Conservation (phyloP, 2,113 vertebrate species). For the Podarcis muralis region DNA sequence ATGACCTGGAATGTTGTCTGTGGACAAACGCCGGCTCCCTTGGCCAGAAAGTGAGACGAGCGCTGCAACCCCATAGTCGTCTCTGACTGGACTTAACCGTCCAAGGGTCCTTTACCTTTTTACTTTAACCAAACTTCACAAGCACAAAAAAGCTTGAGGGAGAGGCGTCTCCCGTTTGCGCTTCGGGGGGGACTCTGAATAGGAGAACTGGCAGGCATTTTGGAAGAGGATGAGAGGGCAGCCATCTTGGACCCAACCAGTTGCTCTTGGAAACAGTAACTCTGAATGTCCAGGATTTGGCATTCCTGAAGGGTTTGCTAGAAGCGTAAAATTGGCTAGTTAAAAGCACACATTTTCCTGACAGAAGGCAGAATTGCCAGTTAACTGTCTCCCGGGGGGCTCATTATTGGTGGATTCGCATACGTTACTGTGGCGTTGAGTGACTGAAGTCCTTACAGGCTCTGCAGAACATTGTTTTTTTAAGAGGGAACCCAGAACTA, state of each 20-base stretch:
- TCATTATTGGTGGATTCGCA: background rate
- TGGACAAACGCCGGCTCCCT: too few relatives aligned
- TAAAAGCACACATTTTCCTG: background rate
- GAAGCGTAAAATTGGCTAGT: background rate
- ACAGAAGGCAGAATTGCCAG: background rate
- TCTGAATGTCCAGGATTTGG: too few relatives aligned
- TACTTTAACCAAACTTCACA: too few relatives aligned
- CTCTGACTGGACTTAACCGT: too few relatives aligned
- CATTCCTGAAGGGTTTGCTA: background rate
- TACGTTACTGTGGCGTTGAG: too few relatives aligned
- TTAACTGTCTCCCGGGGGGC: slow-evolving; percentile 25
- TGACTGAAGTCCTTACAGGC: too few relatives aligned
- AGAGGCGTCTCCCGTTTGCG: background rate
- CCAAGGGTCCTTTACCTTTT: too few relatives aligned
- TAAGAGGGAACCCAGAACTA: too few relatives aligned
- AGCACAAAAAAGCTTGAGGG: background rate
- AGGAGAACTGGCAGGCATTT: background rate
- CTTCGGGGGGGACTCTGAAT: background rate
- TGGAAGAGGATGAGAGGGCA: background rate
- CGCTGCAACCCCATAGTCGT: too few relatives aligned
- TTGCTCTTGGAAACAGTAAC: background rate
- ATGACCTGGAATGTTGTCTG: too few relatives aligned
- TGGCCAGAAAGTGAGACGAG: too few relatives aligned
- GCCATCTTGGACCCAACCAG: background rate
- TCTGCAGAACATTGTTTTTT: too few relatives aligned